A percentile compares a stretch with the other conserved stretches of the same genome.
phyloP scores from a whole-genome alignment of 2,113 vertebrate genomes.

The Hippocampus barbouri region DNA sequence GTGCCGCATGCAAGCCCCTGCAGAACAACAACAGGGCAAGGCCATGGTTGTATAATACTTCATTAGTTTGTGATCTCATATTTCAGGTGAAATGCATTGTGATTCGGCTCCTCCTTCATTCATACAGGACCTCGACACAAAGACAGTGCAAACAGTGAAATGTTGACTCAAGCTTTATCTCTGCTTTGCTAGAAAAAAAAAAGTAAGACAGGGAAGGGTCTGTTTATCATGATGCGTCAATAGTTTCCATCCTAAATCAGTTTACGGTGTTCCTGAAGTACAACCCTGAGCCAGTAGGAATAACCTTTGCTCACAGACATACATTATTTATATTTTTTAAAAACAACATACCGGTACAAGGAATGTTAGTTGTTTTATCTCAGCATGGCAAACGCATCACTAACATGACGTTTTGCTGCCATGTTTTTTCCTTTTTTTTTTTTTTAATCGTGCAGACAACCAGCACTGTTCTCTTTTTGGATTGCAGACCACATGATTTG shows the following conservation, averaged over 20 bases:
- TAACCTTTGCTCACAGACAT: not conserved
- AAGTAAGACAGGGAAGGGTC: not conserved
- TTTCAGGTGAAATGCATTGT: not conserved
- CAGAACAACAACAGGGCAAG: not conserved
- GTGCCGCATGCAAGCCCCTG: not conserved
- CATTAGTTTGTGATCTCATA: not conserved
- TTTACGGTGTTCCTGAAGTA: not conserved
- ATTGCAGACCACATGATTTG: slow-evolving; percentile 12
- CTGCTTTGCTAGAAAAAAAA: not conserved
- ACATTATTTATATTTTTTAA: not conserved
- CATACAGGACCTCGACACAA: not conserved
- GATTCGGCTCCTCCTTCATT: not conserved
- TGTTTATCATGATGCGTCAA: not conserved
- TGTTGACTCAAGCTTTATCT: slow-evolving; percentile 11
- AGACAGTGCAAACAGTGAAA: slow-evolving; percentile 18
- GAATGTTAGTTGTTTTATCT: no score
- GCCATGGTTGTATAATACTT: not conserved
- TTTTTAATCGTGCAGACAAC: not conserved
- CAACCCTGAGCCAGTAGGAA: not conserved
- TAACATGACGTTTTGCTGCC: not conserved
- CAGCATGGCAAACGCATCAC: not conserved
- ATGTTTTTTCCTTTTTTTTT: not conserved
- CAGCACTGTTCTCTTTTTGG: not conserved
- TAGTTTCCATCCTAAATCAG: slow-evolving; percentile 5
- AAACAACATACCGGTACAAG: no score